phyloP scores from a whole-genome alignment of 2,888 invertebrate genomes.

The Bembecia ichneumoniformis region DNA sequence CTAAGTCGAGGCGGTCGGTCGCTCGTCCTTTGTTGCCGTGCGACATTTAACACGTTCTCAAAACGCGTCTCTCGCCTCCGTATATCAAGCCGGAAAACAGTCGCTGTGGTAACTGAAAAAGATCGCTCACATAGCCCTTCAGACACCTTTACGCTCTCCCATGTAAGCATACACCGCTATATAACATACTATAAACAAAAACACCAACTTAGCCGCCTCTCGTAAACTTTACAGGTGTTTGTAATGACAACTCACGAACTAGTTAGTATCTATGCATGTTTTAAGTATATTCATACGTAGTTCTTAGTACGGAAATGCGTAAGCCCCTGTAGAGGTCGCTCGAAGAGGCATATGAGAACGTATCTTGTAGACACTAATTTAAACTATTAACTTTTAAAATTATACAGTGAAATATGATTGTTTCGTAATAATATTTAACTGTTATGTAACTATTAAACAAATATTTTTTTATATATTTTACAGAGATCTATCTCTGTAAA shows the following conservation, averaged over 20 bases:
- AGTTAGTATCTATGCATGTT: too few species aligned
- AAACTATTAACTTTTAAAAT: too few species aligned
- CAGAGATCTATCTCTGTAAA: too few species aligned
- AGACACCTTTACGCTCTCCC: neutral
- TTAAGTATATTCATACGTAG: too few species aligned
- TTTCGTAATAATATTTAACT: too few species aligned
- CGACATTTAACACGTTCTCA: constrained; percentile 17
- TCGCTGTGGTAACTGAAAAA: neutral
- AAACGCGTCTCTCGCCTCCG: constrained; percentile 14
- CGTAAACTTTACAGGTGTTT: constrained; percentile 1
- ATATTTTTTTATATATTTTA: too few species aligned
- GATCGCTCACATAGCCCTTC: neutral
- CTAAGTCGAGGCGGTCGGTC: constrained; percentile 29
- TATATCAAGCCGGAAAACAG: constrained; percentile 9
- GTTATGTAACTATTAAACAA: too few species aligned
- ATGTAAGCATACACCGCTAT: neutral
- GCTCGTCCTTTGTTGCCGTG: constrained; percentile 18
- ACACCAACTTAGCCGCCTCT: constrained; percentile 6
- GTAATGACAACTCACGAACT: neutral
- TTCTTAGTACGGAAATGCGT: too few species aligned
- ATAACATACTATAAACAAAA: neutral
- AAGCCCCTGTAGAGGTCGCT: too few species aligned
- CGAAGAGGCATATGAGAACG: too few species aligned
- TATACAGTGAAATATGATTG: too few species aligned
- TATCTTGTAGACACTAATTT: too few species aligned